These are phyloP conservation scores for Myodes glareolus DNA, from an alignment of 2,113 vertebrate genomes.

Conservation along the genomic window DNA sequence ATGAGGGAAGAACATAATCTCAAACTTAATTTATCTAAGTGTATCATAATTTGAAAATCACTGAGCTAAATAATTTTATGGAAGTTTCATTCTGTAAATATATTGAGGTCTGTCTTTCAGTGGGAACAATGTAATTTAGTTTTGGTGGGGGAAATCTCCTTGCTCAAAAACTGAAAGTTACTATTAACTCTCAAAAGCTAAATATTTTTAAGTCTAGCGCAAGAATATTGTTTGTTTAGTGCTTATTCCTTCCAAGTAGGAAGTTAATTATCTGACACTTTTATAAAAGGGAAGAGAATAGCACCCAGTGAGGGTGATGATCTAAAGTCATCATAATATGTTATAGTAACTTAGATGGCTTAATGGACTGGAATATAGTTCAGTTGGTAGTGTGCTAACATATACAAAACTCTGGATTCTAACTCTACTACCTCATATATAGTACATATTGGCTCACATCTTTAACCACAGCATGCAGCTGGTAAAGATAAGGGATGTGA, in stretches of 20 bases:
- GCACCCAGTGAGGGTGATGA: background rate
- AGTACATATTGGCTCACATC: background rate
- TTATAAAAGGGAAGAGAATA: background rate
- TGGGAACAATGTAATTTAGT: background rate
- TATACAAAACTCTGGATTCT: background rate
- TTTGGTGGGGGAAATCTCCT: background rate
- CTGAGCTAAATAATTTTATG: background rate
- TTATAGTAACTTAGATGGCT: background rate
- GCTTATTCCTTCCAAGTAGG: background rate
- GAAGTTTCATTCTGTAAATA: background rate
- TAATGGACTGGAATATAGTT: background rate
- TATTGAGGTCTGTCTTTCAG: background rate
- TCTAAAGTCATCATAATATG: background rate
- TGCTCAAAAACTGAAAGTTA: background rate
- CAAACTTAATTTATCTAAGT: background rate
- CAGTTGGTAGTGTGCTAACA: background rate
- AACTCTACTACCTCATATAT: background rate
- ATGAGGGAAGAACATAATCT: background rate
- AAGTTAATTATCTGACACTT: background rate
- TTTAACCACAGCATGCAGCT: background rate
- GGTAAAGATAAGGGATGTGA: background rate
- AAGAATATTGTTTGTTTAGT: background rate
- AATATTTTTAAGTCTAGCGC: background rate
- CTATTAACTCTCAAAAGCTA: background rate
- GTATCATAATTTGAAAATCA: background rate